phyloP scores from a whole-genome alignment of 2,113 vertebrate species.

The Oncorhynchus mykiss region DNA sequence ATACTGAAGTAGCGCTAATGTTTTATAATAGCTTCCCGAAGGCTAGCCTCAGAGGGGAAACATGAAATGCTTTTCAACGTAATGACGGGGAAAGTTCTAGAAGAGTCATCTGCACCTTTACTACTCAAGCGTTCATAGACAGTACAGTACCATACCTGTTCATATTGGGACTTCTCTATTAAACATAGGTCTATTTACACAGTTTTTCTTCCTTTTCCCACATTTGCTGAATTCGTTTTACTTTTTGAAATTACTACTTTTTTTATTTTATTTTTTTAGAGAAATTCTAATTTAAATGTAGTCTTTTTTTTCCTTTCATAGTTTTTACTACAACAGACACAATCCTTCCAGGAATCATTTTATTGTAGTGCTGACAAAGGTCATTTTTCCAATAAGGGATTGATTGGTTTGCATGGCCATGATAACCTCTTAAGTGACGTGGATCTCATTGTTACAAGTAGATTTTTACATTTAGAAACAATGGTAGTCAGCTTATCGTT shows the following conservation, averaged over 20 bases:
- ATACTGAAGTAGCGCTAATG: constrained; percentile 6
- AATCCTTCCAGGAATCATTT: constrained; percentile 30
- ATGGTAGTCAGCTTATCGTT: constrained; percentile 33
- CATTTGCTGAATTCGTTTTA: constrained; percentile 33
- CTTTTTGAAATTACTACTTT: constrained; percentile 2
- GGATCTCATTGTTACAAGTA: constrained; percentile 21
- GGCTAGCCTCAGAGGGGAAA: constrained; percentile 41
- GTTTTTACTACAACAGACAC: constrained; percentile 48
- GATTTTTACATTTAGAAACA: constrained; percentile 22
- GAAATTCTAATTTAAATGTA: constrained; percentile 36
- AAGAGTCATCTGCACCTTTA: constrained; percentile 52
- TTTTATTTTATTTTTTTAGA: background rate
- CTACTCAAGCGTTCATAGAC: constrained; percentile 36
- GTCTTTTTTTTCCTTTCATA: constrained; percentile 22
- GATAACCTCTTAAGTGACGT: constrained; percentile 55
- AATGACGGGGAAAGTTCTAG: constrained; percentile 53
- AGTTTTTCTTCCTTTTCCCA: constrained; percentile 41
- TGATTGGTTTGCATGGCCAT: constrained; percentile 56
- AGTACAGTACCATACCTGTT: constrained; percentile 26
- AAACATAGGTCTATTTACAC: constrained; percentile 43
- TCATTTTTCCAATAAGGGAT: constrained; percentile 31
- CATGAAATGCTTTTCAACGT: constrained; percentile 50
- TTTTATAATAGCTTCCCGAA: constrained; percentile 9
- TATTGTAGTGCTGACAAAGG: constrained; percentile 25
- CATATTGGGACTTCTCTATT: constrained; percentile 24